Percentiles rank a stretch among this genome's conserved stretches.
Conservation (phyloP, 2,888 invertebrate genomes). For the Chalcosyrphus nemorum region DNA sequence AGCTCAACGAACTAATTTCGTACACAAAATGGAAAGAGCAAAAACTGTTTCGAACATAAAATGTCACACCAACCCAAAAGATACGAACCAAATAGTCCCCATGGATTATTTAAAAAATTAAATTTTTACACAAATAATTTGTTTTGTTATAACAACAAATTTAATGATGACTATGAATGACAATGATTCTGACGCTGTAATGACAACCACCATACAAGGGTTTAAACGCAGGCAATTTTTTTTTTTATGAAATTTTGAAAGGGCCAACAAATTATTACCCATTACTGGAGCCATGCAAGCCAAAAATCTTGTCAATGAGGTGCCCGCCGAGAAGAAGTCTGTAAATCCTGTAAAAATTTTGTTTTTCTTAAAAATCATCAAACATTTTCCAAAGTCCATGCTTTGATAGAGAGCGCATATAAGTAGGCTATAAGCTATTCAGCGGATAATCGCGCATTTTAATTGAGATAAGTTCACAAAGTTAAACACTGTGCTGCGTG, state of each 20-base stretch:
- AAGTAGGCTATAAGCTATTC: background rate
- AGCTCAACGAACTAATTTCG: conserved; percentile 62
- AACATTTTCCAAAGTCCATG: conserved; percentile 8
- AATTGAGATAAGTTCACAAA: conserved; percentile 17
- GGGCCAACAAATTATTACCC: conserved; percentile 77
- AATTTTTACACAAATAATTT: conserved; percentile 52
- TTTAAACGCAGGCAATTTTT: conserved; percentile 26
- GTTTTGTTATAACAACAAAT: conserved; percentile 1
- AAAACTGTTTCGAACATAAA: conserved; percentile 45
- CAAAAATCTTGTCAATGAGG: conserved; percentile 80
- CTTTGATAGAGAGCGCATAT: background rate
- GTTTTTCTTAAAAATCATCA: background rate
- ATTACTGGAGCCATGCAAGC: conserved; percentile 82
- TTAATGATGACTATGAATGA: conserved; percentile 38
- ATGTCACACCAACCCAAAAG: conserved; percentile 49
- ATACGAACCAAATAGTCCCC: conserved; percentile 26
- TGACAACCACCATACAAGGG: conserved; percentile 48
- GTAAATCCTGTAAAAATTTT: conserved; percentile 74
- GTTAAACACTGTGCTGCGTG: background rate
- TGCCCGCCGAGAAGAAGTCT: conserved; percentile 75
- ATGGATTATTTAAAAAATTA: conserved; percentile 47
- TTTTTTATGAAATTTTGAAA: background rate
- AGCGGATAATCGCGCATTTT: background rate
- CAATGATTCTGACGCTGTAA: conserved; percentile 8
- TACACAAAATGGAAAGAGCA: conserved; percentile 40